phyloP scores from a whole-genome alignment of 1,140 invertebrate genomes.

The Vanessa atalanta region DNA sequence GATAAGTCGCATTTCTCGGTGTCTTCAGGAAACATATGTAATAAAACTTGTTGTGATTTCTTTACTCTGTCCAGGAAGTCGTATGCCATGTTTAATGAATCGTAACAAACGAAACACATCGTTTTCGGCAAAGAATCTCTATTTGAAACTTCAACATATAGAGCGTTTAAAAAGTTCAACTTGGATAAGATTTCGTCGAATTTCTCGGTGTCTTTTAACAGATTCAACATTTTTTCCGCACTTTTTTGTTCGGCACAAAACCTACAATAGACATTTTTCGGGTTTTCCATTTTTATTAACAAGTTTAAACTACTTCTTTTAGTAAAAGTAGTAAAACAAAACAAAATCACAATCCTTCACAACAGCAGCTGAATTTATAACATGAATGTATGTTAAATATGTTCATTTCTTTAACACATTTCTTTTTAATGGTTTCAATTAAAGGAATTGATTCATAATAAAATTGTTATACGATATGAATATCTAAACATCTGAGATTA shows the following conservation, averaged over 20 bases:
- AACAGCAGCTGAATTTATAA: not conserved
- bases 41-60: conserved; percentile 53
- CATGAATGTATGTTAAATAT: too few species aligned
- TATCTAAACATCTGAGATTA: not conserved
- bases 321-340: conserved; percentile 9
- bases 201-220: conserved; percentile 50
- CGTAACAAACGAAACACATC: conserved; percentile 63
- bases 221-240: conserved; percentile 53
- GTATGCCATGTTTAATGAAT: conserved; percentile 58
- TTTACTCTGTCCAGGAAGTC: conserved; percentile 62
- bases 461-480: not conserved
- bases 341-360: conserved; percentile 11
- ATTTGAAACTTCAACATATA: conserved; percentile 54
- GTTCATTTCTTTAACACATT: too few species aligned
- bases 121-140: conserved; percentile 60
- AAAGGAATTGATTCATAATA: not conserved
- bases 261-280: conserved; percentile 54
- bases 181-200: conserved; percentile 52
- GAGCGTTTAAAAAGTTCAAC: conserved; percentile 56
- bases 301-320: not conserved
- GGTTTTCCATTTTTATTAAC: conserved; percentile 51
- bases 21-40: conserved; percentile 37
- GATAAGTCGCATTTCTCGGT: conserved; percentile 40
- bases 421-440: not conserved
- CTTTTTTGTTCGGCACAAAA: conserved; percentile 64